Percentiles rank a stretch among this genome's conserved stretches.
These are phyloP conservation scores for Epizoanthus stellaris DNA, from an alignment of 92 coral and sea anemone species.

Conservation along the genomic window DNA sequence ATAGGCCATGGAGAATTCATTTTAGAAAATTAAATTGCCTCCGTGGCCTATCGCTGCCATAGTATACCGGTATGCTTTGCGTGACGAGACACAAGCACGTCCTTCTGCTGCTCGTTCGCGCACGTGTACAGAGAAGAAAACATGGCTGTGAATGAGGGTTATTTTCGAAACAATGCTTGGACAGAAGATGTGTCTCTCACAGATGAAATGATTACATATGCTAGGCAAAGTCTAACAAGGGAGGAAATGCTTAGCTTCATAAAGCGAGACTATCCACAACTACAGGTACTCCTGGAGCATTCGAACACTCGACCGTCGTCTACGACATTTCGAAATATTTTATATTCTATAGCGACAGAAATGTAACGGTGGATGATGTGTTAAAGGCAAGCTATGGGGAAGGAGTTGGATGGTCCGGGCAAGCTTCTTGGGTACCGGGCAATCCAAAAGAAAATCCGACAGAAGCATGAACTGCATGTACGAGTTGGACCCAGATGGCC, in stretches of 20 bases:
- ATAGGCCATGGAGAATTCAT: no score
- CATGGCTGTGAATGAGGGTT: background rate
- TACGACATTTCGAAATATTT: background rate
- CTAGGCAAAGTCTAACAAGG: background rate
- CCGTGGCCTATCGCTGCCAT: background rate
- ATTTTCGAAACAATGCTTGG: background rate
- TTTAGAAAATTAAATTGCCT: background rate
- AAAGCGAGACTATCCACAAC: background rate
- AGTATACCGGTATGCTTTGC: background rate
- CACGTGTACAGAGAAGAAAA: background rate
- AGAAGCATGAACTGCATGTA: background rate
- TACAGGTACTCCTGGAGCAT: background rate
- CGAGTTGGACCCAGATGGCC: no score
- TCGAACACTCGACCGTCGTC: background rate
- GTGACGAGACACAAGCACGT: background rate
- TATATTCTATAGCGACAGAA: no score
- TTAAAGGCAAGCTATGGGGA: no score
- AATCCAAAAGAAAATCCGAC: no score
- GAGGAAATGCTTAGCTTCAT: background rate
- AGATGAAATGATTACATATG: no score
- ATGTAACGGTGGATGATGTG: no score
- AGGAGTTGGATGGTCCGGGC: no score
- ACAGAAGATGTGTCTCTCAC: no score
- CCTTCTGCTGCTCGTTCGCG: background rate
- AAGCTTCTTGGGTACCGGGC: no score